Evolutionary conservation across 2,888 invertebrate genomes (phyloP), one percentile per base, ranked within the genome.

Genomic region (Heteropelma amictum): DNA sequence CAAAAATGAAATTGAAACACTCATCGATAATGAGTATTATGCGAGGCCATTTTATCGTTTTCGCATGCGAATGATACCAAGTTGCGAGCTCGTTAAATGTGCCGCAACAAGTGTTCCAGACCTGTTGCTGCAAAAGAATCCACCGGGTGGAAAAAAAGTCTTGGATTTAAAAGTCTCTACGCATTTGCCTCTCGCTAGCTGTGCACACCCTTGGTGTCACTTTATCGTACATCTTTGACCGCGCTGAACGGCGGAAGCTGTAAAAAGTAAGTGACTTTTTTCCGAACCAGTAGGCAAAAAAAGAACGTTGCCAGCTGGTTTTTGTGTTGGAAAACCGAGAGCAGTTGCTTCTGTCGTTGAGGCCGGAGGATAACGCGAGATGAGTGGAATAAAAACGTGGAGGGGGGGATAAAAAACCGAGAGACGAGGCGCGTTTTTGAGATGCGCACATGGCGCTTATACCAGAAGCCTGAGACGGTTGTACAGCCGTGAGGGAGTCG

Each of bases 381-480:
- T 74, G 78, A 76, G 77, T 70, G 38, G 21, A 67, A 40, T 51
- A 42, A 58, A 51, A 51, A 71, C 23, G 63, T 51, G 28, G 63
- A 23, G n/a, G n/a, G n/a, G n/a, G n/a, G n/a, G n/a, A 69, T 64
- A 60, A 54, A 42, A 67, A 65, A 73, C n/a, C 33, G 30, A 42
- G 69, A 65, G 45, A 42, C 33, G 67, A 67, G 72, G 54, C 51
- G 17, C 40, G 26, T 70, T 47, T 47, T 47, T 60, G 53, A 69
- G 28, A 64, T 61, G 75, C 75, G 40, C 80, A 83, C 86, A 85
- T 83, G 85, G 85, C 84, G 83, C 83, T 76, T 85, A 81, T 64
- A 82, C 82, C 80, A 82, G 10, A 83, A 81, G 81, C 80, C 81
- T 65, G 60, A 72, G 79, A 67, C 77, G 60, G 12, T 49, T 40